A percentile compares a stretch with the other conserved stretches of the same genome.
Evolutionary conservation across 2,113 vertebrate species (phyloP).

Genomic region (Alectura lathami): DNA sequence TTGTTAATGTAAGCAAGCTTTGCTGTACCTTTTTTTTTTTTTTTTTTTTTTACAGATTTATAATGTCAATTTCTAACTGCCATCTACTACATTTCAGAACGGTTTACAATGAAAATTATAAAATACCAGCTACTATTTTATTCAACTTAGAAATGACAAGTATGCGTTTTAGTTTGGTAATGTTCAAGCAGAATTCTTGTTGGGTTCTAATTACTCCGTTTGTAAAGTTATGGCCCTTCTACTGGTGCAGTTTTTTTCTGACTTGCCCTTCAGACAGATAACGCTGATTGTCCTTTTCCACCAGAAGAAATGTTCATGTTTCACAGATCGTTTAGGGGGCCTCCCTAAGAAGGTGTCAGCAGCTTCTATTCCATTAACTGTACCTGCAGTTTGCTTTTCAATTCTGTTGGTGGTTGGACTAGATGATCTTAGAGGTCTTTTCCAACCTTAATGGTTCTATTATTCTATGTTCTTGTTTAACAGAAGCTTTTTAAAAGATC

Average conservation of each 20-base stretch:
- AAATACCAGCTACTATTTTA: not conserved
- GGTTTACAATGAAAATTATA: constrained; percentile 2
- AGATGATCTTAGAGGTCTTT: no score
- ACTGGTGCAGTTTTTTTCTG: not conserved
- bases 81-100: constrained; percentile 15
- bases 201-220: constrained; percentile 6
- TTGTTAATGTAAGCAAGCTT: constrained; percentile 33
- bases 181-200: not conserved
- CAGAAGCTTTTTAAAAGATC: not conserved
- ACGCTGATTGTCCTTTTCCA: constrained; percentile 29
- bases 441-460: no score
- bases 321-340: not conserved
- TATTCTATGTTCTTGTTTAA: not conserved
- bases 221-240: not conserved
- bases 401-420: no score
- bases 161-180: not conserved
- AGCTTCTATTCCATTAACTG: not conserved
- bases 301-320: constrained; percentile 22
- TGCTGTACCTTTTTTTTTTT: not conserved
- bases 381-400: constrained; percentile 19
- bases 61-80: constrained; percentile 24
- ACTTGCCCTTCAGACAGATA: not conserved
- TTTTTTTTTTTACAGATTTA: not conserved
- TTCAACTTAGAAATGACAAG: not conserved
- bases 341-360: constrained; percentile 9